Conservation (phyloP, 2,113 vertebrate species). For the Pan troglodytes region DNA sequence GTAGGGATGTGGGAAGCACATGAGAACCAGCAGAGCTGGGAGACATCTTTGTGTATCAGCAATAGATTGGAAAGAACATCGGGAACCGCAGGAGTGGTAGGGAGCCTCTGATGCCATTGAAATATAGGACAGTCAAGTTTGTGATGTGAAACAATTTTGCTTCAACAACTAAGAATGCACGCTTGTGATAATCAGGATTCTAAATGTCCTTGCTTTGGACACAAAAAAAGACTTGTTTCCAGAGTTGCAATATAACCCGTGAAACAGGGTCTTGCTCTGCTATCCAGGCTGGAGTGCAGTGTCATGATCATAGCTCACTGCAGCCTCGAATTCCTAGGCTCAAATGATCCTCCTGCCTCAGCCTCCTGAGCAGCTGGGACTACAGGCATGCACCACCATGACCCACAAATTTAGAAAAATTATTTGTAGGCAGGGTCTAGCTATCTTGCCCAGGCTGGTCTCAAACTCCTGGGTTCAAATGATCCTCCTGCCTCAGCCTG, state of each 20-base stretch:
- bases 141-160: background rate
- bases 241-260: background rate
- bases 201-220: background rate
- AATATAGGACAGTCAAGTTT: background rate
- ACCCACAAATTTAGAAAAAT: too few species aligned
- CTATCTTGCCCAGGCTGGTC: too few species aligned
- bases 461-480: too few species aligned
- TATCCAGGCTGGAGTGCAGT: too few species aligned
- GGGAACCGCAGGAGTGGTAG: background rate
- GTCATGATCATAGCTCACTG: too few species aligned
- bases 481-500: too few species aligned
- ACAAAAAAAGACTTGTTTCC: conserved; percentile 15
- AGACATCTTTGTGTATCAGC: background rate
- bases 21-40: background rate
- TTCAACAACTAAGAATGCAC: background rate
- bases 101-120: background rate
- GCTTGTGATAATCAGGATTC: background rate
- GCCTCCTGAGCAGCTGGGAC: too few species aligned
- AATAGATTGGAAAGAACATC: background rate
- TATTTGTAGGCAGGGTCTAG: too few species aligned
- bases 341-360: too few species aligned
- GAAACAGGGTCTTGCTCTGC: too few species aligned
- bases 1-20: background rate
- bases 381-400: too few species aligned
- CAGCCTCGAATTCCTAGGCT: too few species aligned